Evolutionary conservation across 2,888 invertebrate genomes (phyloP).

Genomic region (Sisyra nigra): DNA sequence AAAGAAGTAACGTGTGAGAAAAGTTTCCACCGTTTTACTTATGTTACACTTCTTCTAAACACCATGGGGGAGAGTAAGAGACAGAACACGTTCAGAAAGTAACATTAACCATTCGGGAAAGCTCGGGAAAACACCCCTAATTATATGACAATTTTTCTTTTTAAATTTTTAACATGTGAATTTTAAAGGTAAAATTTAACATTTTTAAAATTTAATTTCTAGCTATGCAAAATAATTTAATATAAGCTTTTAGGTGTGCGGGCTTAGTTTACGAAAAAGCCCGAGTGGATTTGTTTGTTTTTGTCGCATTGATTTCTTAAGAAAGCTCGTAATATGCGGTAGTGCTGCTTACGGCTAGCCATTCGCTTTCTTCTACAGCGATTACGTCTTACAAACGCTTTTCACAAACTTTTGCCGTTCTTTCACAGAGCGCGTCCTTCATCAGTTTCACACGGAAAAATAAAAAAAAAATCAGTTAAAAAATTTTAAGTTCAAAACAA

Average conservation of each 20-base stretch:
- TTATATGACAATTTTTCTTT: neutral
- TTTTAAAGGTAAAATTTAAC: too few species aligned
- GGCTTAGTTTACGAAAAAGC: neutral
- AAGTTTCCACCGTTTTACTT: conserved; percentile 15
- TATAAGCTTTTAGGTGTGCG: too few species aligned
- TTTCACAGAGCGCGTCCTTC: conserved; percentile 11
- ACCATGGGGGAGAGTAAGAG: too few species aligned
- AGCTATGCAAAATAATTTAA: too few species aligned
- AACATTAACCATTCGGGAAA: conserved; percentile 14
- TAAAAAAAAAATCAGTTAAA: too few species aligned
- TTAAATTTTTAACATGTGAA: conserved; percentile 1
- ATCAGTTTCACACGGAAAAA: neutral
- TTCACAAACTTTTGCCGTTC: conserved; percentile 11
- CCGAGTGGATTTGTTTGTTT: neutral
- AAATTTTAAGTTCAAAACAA: too few species aligned
- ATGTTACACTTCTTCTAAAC: conserved; percentile 17
- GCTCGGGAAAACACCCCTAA: conserved; percentile 13
- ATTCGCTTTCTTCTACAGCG: too few species aligned
- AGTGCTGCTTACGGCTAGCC: too few species aligned
- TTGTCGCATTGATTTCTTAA: too few species aligned
- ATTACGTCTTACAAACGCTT: conserved; percentile 3
- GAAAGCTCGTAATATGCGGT: too few species aligned
- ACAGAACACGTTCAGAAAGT: conserved; percentile 11
- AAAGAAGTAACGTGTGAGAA: conserved; percentile 17
- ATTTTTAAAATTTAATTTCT: too few species aligned